Base-by-base conservation (phyloP, 2,113 vertebrate genomes). In the Diphyllodes magnificus region DNA sequence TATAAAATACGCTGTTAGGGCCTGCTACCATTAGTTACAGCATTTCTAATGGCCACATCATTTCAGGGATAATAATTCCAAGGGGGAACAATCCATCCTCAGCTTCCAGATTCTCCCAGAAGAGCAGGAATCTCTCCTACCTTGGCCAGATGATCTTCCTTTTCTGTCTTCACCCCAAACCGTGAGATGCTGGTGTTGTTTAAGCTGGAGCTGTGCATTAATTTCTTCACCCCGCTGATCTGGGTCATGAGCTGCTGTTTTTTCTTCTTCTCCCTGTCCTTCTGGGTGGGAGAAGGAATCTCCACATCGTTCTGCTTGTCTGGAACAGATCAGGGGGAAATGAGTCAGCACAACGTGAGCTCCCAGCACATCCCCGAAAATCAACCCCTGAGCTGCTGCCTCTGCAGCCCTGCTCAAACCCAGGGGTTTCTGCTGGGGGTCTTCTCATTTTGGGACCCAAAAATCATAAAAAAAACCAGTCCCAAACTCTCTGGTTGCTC, bases 261-360 rank as follows among this genome's bases (percentile, higher is more conserved):
- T 82, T 99, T 99, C 98, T 99, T 99, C 96, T 99, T 99, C 80
- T 99, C 99, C 85, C 99, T 97, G 50, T 98, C 98, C 90, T 99
- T 99, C 85, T 99, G 98, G n/a, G 99, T 99, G 22, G 99, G 98
- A 92, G 99, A 99, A 7, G 99, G 99, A 63, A 99, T 98, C 97
- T 99, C 99, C 98, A 99, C 97, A 37, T 99, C 99, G 27, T 99
- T 99, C 98, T 99, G 99, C 95, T 99, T 99, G 97, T 99, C 99
- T 99, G 97, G 17, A 94, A 95, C 25, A 69, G 30, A 93, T 5
- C 92, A 66, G 73, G 39, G 31, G 28, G 40, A 66, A 37, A 90
- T 8, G 28, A 93, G 51, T 91, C 65, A 90, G 21, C 51, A 18
- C 70, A 31, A 11, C 0, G 3, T 0, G 1, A 70, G 35, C 82